Base-by-base conservation (phyloP, 2,113 vertebrate species). In the Anas platyrhynchos region DNA sequence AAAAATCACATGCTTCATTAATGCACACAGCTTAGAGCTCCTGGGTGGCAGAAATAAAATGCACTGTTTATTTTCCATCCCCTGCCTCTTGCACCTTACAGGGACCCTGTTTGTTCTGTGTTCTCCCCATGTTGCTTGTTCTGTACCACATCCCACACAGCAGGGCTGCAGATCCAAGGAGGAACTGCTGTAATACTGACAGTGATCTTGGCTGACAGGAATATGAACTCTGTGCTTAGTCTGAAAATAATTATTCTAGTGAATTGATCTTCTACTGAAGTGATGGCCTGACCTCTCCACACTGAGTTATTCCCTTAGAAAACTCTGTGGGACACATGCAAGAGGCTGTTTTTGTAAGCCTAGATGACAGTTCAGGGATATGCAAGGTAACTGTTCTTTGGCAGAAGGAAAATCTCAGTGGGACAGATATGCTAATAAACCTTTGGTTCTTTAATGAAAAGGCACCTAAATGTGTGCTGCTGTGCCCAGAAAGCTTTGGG, bases 181-280 rank as follows among this genome's bases (percentile, higher is more conserved):
- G 41, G 32, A 94, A 68, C 54, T 84, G n/a, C 83, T 88, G 38
- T 68, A 65, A 76, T 75, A 48, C 38, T 92, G 94, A 86, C 73
- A 74, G 1, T 84, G 61, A 88, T 88, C 72, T 93, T 0, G 0
- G 58, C 80, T 46, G 66, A 75, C 73, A 16, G 32, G 48, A 78
- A 38, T 86, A 83, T 75, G 83, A 96, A 31, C 69, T 88, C 36
- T 62, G 14, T 43, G 48, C 62, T 94, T 90, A 93, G 29, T 95
- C 89, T 86, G 77, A 91, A 90, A 94, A 88, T 93, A 86, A 93
- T 95, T 88, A 69, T 86, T 61, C 65, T 65, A 62, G 65, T 54
- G 68, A 81, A 96, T 81, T 88, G 83, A 83, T 93, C 83, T 12
- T 83, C 20, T 86, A 11, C 65, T 68, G 79, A 93, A 91, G 46